phyloP scores from a whole-genome alignment of 2,113 vertebrate species.

The Cephalopterus ornatus region DNA sequence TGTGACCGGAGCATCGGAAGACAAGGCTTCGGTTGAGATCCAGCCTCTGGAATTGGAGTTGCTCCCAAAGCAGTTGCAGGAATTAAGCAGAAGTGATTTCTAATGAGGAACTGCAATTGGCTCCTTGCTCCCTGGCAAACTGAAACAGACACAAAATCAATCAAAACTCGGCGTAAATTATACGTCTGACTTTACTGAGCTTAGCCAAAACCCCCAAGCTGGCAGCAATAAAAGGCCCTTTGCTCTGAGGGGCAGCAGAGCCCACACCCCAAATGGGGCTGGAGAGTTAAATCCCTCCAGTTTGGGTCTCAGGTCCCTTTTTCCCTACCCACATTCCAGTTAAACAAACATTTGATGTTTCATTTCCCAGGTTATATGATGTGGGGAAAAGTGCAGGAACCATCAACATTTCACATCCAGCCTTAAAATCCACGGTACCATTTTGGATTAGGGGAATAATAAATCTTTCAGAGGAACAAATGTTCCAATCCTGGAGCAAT shows the following conservation, averaged over 20 bases:
- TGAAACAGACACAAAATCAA: conserved; percentile 41
- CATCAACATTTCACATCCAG: background rate
- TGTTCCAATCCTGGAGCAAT: background rate
- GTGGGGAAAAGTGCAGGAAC: background rate
- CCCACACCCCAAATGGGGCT: fast-evolving
- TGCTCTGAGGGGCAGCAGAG: background rate
- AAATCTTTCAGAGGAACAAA: background rate
- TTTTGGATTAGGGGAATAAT: background rate
- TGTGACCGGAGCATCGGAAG: background rate
- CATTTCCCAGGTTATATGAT: background rate
- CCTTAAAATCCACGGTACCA: background rate
- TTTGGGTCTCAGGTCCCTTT: background rate
- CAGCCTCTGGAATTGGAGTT: background rate
- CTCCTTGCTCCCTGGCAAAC: background rate
- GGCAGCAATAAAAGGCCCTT: background rate
- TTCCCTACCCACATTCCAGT: background rate
- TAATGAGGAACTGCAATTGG: background rate
- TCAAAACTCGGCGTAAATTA: background rate
- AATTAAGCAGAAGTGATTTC: conserved; percentile 21
- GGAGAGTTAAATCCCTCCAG: background rate
- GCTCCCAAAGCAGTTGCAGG: background rate
- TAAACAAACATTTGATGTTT: background rate
- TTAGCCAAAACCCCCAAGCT: background rate
- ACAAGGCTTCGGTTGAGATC: background rate
- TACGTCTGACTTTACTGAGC: background rate